phyloP scores from a whole-genome alignment of 2,797 vertebrate species.

The Acropternis orthonyx region DNA sequence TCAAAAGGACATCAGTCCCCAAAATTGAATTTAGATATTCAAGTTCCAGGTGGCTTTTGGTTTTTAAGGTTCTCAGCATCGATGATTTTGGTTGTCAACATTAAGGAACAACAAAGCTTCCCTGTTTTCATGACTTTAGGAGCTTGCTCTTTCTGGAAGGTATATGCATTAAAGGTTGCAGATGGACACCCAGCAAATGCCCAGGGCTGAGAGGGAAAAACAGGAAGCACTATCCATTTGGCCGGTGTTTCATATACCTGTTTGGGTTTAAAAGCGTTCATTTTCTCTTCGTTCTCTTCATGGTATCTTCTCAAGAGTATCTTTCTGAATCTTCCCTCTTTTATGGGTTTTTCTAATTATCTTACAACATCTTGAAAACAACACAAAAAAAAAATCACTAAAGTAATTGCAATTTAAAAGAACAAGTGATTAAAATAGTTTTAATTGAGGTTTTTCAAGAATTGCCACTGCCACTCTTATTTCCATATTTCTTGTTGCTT shows the following conservation, averaged over 20 bases:
- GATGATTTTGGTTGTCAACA: background rate
- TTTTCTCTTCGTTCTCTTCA: background rate
- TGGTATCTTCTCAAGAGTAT: background rate
- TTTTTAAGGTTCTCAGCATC: background rate
- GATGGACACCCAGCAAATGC: background rate
- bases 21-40: background rate
- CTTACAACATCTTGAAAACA: background rate
- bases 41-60: background rate
- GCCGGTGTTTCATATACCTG: background rate
- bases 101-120: background rate
- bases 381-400: background rate
- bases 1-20: background rate
- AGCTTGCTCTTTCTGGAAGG: background rate
- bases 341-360: background rate
- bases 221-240: background rate
- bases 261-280: background rate
- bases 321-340: background rate
- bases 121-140: background rate
- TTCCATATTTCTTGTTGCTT: background rate
- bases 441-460: background rate
- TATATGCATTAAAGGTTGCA: background rate
- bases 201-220: background rate
- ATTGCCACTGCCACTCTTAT: background rate
- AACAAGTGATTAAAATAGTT: background rate
- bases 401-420: background rate